Conservation (phyloP, 2,113 vertebrate genomes). For the Motacilla alba region DNA sequence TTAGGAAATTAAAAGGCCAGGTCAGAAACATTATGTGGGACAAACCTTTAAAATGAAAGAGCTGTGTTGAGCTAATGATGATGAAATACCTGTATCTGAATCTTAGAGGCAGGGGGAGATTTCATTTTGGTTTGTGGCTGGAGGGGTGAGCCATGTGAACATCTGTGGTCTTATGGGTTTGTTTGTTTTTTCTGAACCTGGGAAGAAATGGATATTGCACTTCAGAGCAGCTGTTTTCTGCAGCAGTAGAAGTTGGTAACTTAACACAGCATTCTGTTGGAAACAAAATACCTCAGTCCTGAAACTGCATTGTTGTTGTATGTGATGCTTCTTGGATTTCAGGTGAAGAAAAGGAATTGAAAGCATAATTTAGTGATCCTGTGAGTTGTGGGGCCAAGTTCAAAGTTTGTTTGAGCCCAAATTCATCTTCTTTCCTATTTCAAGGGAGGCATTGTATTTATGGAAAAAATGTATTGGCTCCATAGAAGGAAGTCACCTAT, state of each 20-base stretch:
- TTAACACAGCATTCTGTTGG: background rate
- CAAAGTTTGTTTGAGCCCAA: background rate
- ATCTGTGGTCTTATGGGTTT: background rate
- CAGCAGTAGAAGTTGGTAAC: background rate
- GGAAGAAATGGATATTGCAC: background rate
- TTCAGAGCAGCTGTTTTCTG: background rate
- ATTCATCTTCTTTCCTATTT: background rate
- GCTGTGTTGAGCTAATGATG: accelerated
- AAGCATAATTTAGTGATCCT: background rate
- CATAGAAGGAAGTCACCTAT: background rate
- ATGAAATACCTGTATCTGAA: background rate
- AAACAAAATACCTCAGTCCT: background rate
- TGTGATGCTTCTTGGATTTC: background rate
- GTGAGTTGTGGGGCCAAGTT: background rate
- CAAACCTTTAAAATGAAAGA: background rate
- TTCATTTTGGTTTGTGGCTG: background rate
- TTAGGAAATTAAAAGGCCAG: background rate
- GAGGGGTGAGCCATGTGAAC: background rate
- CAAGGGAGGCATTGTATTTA: background rate
- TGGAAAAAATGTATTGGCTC: background rate
- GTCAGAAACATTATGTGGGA: background rate
- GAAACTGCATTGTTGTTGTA: background rate
- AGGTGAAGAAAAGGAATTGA: background rate
- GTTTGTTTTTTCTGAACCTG: background rate
- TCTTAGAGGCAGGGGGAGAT: background rate